These are phyloP conservation scores for Holcopasites calliopsidis DNA, from an alignment of 1,140 invertebrate species.

Conservation along the genomic window DNA sequence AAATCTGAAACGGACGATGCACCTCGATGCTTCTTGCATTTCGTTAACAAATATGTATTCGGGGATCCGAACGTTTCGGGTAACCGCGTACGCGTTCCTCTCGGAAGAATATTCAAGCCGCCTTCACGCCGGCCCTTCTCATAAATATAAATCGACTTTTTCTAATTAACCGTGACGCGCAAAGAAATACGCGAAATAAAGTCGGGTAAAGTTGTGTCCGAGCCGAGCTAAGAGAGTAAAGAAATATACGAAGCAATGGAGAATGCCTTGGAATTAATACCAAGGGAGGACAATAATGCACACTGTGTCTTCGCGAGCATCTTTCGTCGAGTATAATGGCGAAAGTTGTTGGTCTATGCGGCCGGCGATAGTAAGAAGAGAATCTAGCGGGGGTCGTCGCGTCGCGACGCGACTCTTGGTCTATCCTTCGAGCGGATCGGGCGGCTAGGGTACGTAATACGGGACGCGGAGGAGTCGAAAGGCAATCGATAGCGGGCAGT, in stretches of 20 bases:
- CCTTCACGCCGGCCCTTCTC: slow-evolving; percentile 48
- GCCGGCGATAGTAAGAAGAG: too few species aligned
- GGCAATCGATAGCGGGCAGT: slow-evolving; percentile 70
- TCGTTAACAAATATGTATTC: too few species aligned
- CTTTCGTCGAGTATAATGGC: too few species aligned
- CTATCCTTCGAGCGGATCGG: neutral
- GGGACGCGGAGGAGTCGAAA: slow-evolving; percentile 58
- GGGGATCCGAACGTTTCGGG: neutral
- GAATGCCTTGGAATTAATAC: too few species aligned
- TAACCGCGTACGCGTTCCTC: neutral
- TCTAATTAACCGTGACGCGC: slow-evolving; percentile 64
- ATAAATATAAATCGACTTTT: slow-evolving; percentile 79
- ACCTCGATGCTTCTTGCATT: too few species aligned
- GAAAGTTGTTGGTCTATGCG: too few species aligned
- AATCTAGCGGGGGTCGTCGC: too few species aligned
- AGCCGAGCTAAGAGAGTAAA: too few species aligned
- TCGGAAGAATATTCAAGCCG: slow-evolving; percentile 6
- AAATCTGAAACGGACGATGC: too few species aligned
- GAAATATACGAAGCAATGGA: neutral
- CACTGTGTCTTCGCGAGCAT: too few species aligned
- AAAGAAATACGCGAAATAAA: neutral
- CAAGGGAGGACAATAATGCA: too few species aligned
- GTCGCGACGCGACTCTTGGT: too few species aligned
- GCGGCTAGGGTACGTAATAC: neutral
- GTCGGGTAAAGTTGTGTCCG: neutral